Base-by-base conservation (phyloP, 2,797 vertebrate genomes). In the Sebastes alutus region DNA sequence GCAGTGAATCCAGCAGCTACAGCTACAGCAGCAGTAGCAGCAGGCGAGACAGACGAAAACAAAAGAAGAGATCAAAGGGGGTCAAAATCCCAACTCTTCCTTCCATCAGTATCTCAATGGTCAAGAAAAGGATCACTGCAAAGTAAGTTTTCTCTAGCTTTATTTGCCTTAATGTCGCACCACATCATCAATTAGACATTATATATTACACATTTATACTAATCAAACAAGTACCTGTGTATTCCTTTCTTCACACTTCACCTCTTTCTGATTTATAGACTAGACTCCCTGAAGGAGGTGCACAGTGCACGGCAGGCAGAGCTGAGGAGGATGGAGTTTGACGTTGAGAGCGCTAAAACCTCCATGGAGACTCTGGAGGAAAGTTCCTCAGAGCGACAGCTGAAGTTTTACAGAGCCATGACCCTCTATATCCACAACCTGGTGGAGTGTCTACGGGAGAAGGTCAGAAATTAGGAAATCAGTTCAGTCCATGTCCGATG, bases 381-480 rank as follows among this genome's bases (percentile, higher is more conserved):
- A 73, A 85, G 93, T 49, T 93, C 95, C 0, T 92, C 95, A 33
- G 94, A 96, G 78, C 82, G 87, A 25, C 96, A 96, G 90, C 96
- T 97, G 65, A 96, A 77, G 81, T 99, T 99, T 93, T 99, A 97
- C 92, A 96, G 96, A 66, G 81, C 85, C 85, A 97, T 97, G 97
- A 97, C 95, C 60, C 85, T 91, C 27, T 99, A 96, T 0, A 87
- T 94, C 35, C 96, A 97, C 87, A 98, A 97, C 91, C 91, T 99
- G 90, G 94, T 97, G 75, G 97, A 97, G 81, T 99, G 97, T 93
- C 94, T 99, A 56, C 96, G 93, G 81, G 97, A 98, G 94, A 99
- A 99, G 93, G 98, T 99, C 35, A 82, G 87, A 74, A 33, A 60
- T 58, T 0, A 75, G 30, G 25, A 22, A 18, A n/a, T 61, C 6